phyloP scores from a whole-genome alignment of 2,113 vertebrate genomes.

The Aix galericulata region DNA sequence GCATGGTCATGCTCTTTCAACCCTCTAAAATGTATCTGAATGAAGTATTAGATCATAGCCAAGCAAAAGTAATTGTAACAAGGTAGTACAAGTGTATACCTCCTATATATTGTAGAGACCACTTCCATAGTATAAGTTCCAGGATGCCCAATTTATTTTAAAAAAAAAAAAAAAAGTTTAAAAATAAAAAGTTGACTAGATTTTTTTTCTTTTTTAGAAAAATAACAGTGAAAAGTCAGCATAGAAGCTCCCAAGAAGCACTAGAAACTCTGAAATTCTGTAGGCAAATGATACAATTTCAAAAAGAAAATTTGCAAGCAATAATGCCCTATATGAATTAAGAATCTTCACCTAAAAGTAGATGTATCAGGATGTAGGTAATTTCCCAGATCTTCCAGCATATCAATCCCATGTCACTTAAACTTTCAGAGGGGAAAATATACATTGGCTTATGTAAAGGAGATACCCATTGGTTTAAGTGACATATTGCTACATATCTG shows the following conservation, averaged over 20 bases:
- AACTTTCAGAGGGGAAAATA: background rate
- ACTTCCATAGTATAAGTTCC: background rate
- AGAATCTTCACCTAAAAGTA: background rate
- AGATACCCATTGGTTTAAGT: background rate
- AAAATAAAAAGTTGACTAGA: background rate
- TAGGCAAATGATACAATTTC: background rate
- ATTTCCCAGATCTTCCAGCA: background rate
- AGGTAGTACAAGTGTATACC: background rate
- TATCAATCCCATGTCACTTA: background rate
- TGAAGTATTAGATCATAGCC: slow-evolving; percentile 41
- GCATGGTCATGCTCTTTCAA: slow-evolving; percentile 38
- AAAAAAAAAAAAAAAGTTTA: background rate
- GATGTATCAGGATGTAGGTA: background rate
- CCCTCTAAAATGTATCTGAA: slow-evolving; percentile 15
- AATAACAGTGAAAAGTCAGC: background rate
- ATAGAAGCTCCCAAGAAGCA: background rate
- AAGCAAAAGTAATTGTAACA: background rate
- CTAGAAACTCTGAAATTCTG: background rate
- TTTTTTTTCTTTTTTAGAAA: background rate
- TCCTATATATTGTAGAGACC: background rate
- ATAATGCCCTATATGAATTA: background rate
- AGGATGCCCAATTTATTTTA: background rate
- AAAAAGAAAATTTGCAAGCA: background rate
- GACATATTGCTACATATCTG: background rate
- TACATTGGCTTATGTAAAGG: background rate